Evolutionary conservation across 1,140 invertebrate species (phyloP).

Genomic region (Antheraea mylitta): DNA sequence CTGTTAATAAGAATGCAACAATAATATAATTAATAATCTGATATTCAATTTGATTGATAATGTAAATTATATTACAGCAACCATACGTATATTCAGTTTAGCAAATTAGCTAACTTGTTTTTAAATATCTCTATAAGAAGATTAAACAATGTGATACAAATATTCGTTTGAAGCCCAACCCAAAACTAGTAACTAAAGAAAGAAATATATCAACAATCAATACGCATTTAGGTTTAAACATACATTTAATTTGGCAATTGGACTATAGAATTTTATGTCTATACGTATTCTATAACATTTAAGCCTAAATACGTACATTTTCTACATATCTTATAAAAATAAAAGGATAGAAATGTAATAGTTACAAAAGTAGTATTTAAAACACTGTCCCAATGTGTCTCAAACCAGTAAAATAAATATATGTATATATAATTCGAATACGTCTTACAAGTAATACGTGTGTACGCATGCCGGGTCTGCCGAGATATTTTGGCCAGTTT

Average conservation of each 20-base stretch:
- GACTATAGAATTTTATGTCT: not conserved
- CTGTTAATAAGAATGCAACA: slow-evolving; percentile 74
- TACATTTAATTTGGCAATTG: not conserved
- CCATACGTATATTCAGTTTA: too few relatives aligned
- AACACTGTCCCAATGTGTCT: slow-evolving; percentile 32
- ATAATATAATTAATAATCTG: slow-evolving; percentile 40
- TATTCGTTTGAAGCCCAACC: not conserved
- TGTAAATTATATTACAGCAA: too few relatives aligned
- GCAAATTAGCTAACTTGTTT: too few relatives aligned
- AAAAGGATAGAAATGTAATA: slow-evolving; percentile 7
- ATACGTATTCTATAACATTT: not conserved
- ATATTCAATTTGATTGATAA: not conserved
- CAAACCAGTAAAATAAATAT: slow-evolving; percentile 22
- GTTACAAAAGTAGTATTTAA: slow-evolving; percentile 3
- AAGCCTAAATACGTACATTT: slow-evolving; percentile 2
- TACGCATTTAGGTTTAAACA: slow-evolving; percentile 1
- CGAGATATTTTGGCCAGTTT: slow-evolving; percentile 64
- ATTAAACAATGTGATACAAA: not conserved
- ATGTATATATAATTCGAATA: slow-evolving; percentile 23
- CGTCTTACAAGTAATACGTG: slow-evolving; percentile 15
- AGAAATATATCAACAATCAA: not conserved
- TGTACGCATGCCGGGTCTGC: slow-evolving; percentile 62
- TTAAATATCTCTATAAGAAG: not conserved
- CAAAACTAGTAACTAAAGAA: slow-evolving; percentile 4
- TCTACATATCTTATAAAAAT: not conserved